Base-by-base conservation (phyloP, 2,113 vertebrate genomes). In the Antechinus stuartii region DNA sequence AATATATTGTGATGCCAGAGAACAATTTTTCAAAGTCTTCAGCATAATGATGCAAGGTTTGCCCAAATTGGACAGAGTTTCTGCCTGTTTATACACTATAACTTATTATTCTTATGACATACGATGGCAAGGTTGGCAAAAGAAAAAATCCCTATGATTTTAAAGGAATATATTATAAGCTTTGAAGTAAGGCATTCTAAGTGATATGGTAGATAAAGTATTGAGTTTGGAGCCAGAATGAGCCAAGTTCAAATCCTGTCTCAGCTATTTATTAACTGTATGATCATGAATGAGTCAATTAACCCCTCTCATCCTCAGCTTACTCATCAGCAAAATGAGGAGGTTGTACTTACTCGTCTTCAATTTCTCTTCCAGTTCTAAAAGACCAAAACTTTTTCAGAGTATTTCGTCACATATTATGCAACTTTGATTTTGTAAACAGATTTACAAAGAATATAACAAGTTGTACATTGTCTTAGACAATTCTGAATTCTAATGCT, bases 391-490 rank as follows among this genome's bases (percentile, higher is more conserved):
- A 23, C 16, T 42, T 94, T 92, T 94, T 56, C 91, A 56, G 56
- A 92, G 30, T 30, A 46, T 5, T 56, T 92, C 89, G 27, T 19
- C 12, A 92, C n/a, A 53, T 7, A 46, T 68, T 52, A n/a, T 52
- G 55, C 92, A 42, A 55, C n/a, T 56, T 54, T 93, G 46, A 68
- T n/a, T 30, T 46, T 57, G 26, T 22, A n/a, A 93, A 54, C 8
- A 93, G 25, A 84, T 68, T 68, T 1, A 93, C 91, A 76, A 90
- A 95, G n/a, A 91, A 12, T 46, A 91, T 95, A 93, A 96, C 22
- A 93, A 91, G 25, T 42, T 11, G n/a, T 53, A 24, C 25, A 92
- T 91, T 47, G 54, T 25, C 6, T 92, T 16, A 23, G 23, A 10
- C 42, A 46, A 16, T 50, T 30, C 24, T 14, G 55, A 92, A 57